Conservation (phyloP, 2,113 vertebrate genomes). For the Crotalus horridus region DNA sequence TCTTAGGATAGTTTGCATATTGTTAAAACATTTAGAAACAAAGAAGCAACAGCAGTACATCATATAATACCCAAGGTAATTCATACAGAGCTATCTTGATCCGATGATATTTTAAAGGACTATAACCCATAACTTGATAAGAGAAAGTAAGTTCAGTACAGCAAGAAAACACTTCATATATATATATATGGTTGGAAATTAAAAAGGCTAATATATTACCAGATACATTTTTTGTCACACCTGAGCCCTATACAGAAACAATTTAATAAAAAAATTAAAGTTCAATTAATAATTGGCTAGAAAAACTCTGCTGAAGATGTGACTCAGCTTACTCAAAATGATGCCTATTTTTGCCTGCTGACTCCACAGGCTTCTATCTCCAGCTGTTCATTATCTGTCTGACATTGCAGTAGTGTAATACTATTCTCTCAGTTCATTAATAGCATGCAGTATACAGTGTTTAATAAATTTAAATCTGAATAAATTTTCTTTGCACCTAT, state of each 20-base stretch:
- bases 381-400: not conserved
- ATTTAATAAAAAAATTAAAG: not conserved
- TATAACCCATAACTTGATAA: not conserved
- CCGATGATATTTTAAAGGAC: not conserved
- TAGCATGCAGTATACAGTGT: not conserved
- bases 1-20: not conserved
- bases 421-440: not conserved
- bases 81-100: not conserved
- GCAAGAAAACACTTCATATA: not conserved
- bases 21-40: not conserved
- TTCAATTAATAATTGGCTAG: not conserved
- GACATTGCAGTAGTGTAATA: not conserved
- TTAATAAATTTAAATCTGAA: not conserved
- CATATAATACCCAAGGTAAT: not conserved
- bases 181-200: not conserved
- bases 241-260: not conserved
- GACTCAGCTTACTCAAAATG: constrained; percentile 3
- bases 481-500: not conserved
- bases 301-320: not conserved
- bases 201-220: not conserved
- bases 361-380: not conserved
- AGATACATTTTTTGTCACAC: not conserved
- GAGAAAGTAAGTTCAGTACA: not conserved
- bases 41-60: not conserved
- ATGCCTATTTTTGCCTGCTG: not conserved